Evolutionary conservation across 2,888 invertebrate species (phyloP).

Genomic region (Drosophila birchii): DNA sequence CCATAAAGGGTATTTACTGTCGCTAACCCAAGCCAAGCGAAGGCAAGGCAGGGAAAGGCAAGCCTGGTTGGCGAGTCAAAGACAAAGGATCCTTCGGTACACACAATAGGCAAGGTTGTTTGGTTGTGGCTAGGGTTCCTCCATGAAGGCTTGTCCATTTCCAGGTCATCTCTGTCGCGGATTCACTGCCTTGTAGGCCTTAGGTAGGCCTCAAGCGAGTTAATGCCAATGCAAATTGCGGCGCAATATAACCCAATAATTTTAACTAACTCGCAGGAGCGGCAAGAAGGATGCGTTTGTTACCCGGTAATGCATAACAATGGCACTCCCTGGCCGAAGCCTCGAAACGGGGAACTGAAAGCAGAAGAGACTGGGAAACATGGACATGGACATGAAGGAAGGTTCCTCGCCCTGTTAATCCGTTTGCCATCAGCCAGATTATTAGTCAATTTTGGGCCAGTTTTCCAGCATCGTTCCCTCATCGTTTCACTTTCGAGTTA

Average conservation of each 20-base stretch:
- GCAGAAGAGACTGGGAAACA: slow-evolving; percentile 1
- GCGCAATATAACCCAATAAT: slow-evolving; percentile 82
- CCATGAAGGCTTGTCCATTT: slow-evolving; percentile 70
- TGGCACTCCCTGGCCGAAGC: slow-evolving; percentile 12
- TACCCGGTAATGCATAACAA: slow-evolving; percentile 77
- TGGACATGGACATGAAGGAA: slow-evolving; percentile 33
- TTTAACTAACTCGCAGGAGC: slow-evolving; percentile 68
- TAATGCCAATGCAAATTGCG: slow-evolving; percentile 82
- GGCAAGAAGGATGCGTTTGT: slow-evolving; percentile 43
- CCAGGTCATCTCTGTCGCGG: slow-evolving; percentile 32
- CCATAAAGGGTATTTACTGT: slow-evolving; percentile 81
- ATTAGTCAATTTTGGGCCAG: slow-evolving; percentile 76
- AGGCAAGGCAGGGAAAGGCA: slow-evolving; percentile 33
- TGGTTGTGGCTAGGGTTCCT: slow-evolving; percentile 52
- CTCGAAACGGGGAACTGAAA: not conserved
- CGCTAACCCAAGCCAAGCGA: slow-evolving; percentile 63
- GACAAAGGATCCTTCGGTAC: slow-evolving; percentile 59
- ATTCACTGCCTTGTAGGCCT: not conserved
- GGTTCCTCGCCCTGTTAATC: slow-evolving; percentile 67
- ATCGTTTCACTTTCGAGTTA: slow-evolving; percentile 67
- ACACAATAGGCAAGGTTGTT: slow-evolving; percentile 80
- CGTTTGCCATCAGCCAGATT: slow-evolving; percentile 82
- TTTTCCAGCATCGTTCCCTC: slow-evolving; percentile 12
- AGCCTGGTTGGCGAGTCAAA: slow-evolving; percentile 53
- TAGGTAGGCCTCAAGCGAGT: slow-evolving; percentile 54